Evolutionary conservation across 2,113 vertebrate species (phyloP), one percentile per base, ranked within the genome.

Genomic region (Elachura formosa): DNA sequence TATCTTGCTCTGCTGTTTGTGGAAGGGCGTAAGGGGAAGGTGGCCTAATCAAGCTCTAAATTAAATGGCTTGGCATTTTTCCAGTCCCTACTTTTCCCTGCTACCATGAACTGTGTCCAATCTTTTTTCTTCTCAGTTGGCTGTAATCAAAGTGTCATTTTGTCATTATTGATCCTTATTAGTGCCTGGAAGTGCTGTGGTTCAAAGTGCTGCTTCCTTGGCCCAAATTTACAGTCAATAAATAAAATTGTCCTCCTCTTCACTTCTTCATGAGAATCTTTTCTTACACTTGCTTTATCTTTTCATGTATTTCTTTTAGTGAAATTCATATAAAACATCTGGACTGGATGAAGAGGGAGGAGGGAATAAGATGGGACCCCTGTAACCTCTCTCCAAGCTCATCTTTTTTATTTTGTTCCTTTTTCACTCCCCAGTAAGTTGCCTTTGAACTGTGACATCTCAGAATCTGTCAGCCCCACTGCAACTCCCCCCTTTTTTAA

Each of bases 91-190:
- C 66, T 85, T 90, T 61, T 86, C 74, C 67, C 49, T 84, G 67
- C 75, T 62, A 4, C 79, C 59, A 5, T 62, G 55, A 86, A 43
- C 83, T 73, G 55, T 88, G 75, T 93, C 81, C 84, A 79, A 87
- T 79, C 69, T 64, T 56, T 73, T 49, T 62, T 75, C 71, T 58
- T 90, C 88, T 80, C 5, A 3, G 75, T n/a, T 94, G 82, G 69
- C 87, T 93, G 54, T 68, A 88, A 90, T 92, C 82, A 92, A 83
- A 94, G 72, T 92, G 82, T 66, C 67, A 54, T 96, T 96, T 92
- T 85, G 67, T 80, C 72, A 14, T 90, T 95, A 96, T 94, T 46
- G 82, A 93, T 95, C 75, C 75, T 86, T 90, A 69, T 62, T 90
- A 82, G 49, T 22, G 40, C 55, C 78, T 58, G 55, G n/a, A 94